These are phyloP conservation scores for Nesoenas mayeri DNA, from an alignment of 2,113 vertebrate species.

Conservation along the genomic window DNA sequence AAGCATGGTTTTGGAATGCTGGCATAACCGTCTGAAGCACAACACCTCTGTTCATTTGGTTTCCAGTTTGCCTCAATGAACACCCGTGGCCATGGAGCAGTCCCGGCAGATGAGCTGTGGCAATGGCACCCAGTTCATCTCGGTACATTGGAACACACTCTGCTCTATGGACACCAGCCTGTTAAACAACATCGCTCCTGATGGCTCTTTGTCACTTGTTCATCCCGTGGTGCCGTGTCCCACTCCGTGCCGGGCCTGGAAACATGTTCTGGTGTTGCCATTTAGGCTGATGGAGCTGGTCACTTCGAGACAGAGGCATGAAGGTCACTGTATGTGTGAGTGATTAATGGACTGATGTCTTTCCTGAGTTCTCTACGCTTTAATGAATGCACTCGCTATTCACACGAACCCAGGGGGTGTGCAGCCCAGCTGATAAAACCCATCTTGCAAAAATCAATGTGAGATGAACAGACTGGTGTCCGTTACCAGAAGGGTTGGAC, in stretches of 20 bases:
- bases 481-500: neutral
- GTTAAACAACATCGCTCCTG: neutral
- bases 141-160: constrained; percentile 2
- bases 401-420: neutral
- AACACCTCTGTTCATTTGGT: neutral
- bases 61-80: constrained; percentile 4
- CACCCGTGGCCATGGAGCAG: constrained; percentile 29
- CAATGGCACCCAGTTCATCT: neutral
- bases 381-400: neutral
- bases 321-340: neutral
- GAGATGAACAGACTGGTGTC: neutral
- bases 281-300: neutral
- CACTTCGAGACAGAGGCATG: neutral
- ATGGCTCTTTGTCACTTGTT: no score
- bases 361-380: neutral
- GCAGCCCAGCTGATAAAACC: neutral
- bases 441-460: neutral
- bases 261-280: neutral
- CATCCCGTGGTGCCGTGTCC: neutral
- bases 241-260: neutral
- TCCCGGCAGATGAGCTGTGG: neutral
- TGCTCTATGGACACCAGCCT: neutral
- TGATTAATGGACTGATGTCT: neutral
- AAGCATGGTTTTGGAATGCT: neutral
- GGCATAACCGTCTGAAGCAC: neutral